phyloP scores from a whole-genome alignment of 2,113 vertebrate genomes.

The Illadopsis cleaveri region DNA sequence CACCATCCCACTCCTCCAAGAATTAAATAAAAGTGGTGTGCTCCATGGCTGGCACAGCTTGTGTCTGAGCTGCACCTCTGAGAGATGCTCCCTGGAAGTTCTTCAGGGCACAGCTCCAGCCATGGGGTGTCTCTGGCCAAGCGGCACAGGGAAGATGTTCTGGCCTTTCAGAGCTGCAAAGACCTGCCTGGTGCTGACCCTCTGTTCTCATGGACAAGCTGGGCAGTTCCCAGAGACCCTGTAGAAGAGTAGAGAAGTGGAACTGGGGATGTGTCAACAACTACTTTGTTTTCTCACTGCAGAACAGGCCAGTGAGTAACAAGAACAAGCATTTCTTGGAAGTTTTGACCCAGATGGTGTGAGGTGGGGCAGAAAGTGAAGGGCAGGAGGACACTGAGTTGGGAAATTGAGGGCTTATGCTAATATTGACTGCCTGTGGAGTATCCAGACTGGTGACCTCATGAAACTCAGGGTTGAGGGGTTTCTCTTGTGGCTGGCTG shows the following conservation, averaged over 20 bases:
- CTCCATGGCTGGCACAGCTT: neutral
- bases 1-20: rapidly evolving
- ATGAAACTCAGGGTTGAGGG: neutral
- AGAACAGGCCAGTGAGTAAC: neutral
- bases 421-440: neutral
- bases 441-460: neutral
- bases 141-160: neutral
- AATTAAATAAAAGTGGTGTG: neutral
- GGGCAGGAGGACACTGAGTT: neutral
- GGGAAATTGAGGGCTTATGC: neutral
- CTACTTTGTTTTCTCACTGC: neutral
- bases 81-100: neutral
- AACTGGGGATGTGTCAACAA: neutral
- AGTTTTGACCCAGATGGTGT: neutral
- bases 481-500: neutral
- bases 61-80: neutral
- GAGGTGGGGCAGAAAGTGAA: neutral
- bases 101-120: neutral
- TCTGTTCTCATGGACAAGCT: neutral
- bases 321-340: neutral
- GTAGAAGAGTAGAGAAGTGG: neutral
- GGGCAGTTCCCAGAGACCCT: no score
- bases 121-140: neutral
- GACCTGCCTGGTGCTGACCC: neutral
- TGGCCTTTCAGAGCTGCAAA: neutral